phyloP scores from a whole-genome alignment of 2,888 invertebrate species.

The Drosophila anceps region DNA sequence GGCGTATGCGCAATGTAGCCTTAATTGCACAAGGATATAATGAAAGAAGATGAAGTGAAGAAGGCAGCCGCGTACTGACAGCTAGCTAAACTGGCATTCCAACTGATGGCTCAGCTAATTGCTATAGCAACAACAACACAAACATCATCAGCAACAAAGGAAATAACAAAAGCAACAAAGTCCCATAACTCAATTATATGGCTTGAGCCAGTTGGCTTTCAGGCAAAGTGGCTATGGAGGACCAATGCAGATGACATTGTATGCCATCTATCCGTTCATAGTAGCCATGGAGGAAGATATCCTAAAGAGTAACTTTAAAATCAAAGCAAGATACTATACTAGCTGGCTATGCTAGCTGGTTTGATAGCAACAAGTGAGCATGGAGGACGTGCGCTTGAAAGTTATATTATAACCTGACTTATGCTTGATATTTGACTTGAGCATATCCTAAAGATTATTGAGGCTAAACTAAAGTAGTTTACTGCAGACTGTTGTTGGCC shows the following conservation, averaged over 20 bases:
- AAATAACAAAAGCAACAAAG: constrained; percentile 6
- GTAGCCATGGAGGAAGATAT: background rate
- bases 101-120: constrained; percentile 18
- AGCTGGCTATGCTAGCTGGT: background rate
- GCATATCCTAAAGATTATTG: no score
- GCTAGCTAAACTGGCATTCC: constrained; percentile 16
- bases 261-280: background rate
- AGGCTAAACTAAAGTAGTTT: no score
- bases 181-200: constrained; percentile 13
- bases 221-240: background rate
- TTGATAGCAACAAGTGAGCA: background rate
- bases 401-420: no score
- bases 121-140: constrained; percentile 6
- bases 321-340: background rate
- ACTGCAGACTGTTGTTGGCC: no score
- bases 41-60: constrained; percentile 2
- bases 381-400: background rate
- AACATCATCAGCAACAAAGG: background rate
- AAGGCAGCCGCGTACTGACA: constrained; percentile 9
- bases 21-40: constrained; percentile 33
- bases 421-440: no score
- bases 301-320: background rate
- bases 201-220: constrained; percentile 7
- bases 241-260: constrained; percentile 1
- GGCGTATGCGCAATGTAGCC: constrained; percentile 35